Conservation (phyloP, 2,797 vertebrate genomes). For the Sarcoramphus papa region DNA sequence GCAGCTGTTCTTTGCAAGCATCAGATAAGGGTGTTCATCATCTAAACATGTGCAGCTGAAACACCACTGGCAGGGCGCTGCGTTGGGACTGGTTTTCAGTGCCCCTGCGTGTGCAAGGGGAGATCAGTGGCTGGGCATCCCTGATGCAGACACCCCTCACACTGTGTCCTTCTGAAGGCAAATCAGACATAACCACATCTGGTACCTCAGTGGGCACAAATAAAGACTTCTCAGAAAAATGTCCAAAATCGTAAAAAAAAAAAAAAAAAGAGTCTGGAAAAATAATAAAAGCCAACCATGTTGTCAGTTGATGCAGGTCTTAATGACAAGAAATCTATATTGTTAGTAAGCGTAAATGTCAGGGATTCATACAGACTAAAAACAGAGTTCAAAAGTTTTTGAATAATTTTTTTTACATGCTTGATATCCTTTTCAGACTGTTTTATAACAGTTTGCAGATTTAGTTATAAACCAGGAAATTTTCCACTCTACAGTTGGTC, state of each 20-base stretch:
- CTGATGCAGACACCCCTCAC: background rate
- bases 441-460: background rate
- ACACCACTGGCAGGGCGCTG: accelerated
- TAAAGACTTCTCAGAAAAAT: background rate
- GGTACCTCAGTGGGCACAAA: background rate
- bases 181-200: background rate
- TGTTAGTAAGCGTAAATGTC: background rate
- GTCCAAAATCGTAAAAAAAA: background rate
- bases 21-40: background rate
- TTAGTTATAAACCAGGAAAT: background rate
- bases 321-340: background rate
- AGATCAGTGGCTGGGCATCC: background rate
- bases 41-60: background rate
- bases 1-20: background rate
- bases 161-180: background rate
- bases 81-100: background rate
- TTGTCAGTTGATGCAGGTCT: background rate
- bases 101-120: background rate
- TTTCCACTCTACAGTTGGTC: background rate
- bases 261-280: background rate
- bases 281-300: background rate
- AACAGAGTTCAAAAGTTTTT: background rate
- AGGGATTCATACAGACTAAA: background rate
- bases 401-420: background rate
- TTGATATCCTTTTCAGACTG: background rate